phyloP scores from a whole-genome alignment of 1,140 invertebrate genomes.

The Dendrolimus punctatus region DNA sequence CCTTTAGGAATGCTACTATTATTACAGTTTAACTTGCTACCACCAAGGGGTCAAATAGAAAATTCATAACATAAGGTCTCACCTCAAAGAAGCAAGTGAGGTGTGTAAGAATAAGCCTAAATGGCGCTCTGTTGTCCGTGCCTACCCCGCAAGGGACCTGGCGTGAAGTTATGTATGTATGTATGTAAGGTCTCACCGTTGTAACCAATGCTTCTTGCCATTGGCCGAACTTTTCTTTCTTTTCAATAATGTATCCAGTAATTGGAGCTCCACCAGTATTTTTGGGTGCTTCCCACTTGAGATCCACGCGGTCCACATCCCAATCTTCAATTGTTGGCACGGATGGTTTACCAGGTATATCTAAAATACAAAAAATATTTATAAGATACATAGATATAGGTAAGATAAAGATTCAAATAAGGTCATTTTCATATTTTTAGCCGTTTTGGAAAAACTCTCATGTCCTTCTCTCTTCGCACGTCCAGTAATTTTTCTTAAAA shows the following conservation, averaged over 20 bases:
- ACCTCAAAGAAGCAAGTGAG: too few species aligned
- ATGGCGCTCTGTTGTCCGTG: too few species aligned
- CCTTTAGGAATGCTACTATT: too few species aligned
- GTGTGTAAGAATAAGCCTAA: too few species aligned
- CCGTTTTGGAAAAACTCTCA: not conserved
- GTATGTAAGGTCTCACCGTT: slow-evolving; percentile 57
- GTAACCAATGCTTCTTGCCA: slow-evolving; percentile 93
- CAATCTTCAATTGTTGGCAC: slow-evolving; percentile 92
- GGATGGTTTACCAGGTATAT: slow-evolving; percentile 90
- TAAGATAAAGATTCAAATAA: not conserved
- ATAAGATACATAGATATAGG: too few species aligned
- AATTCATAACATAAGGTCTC: slow-evolving; percentile 13
- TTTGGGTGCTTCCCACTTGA: slow-evolving; percentile 95
- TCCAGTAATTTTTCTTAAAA: too few species aligned
- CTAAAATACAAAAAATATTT: slow-evolving; percentile 67
- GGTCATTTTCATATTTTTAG: not conserved
- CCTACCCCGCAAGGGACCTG: too few species aligned
- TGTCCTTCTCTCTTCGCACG: too few species aligned
- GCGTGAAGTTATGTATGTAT: too few species aligned
- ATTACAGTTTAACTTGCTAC: too few species aligned
- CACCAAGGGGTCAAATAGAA: not conserved
- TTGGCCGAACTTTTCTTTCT: slow-evolving; percentile 92
- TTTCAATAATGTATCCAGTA: slow-evolving; percentile 96
- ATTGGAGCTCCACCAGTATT: slow-evolving; percentile 95
- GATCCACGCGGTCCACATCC: slow-evolving; percentile 92